Evolutionary conservation across 2,113 vertebrate genomes (phyloP).

Genomic region (Scolopax mira): DNA sequence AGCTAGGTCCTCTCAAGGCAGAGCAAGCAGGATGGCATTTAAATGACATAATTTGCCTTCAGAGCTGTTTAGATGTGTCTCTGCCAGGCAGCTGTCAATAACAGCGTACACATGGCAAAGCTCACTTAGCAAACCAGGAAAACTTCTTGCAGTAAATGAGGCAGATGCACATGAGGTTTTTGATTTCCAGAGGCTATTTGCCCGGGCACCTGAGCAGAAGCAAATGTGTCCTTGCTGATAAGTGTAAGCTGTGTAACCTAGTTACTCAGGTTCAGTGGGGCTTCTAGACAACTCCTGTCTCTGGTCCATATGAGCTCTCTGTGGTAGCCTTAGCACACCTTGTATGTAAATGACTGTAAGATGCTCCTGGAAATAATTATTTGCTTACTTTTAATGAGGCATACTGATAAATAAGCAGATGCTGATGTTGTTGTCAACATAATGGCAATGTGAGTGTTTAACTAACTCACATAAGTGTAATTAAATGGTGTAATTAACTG

Average conservation of each 20-base stretch:
- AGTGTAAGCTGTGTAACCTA: background rate
- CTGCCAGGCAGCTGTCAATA: background rate
- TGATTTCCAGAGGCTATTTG: background rate
- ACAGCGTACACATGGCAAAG: background rate
- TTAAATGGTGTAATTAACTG: background rate
- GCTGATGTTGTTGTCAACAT: background rate
- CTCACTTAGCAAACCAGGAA: background rate
- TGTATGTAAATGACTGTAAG: background rate
- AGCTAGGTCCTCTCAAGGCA: background rate
- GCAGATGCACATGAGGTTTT: background rate
- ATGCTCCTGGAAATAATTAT: background rate
- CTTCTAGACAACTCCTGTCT: background rate
- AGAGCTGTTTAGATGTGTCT: background rate
- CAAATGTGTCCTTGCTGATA: background rate
- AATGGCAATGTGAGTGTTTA: background rate
- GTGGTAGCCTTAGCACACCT: background rate
- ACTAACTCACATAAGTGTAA: background rate
- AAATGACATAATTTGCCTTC: background rate
- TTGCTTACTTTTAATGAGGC: slow-evolving; percentile 8
- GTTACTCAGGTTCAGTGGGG: background rate
- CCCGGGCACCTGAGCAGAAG: background rate
- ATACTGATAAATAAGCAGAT: background rate
- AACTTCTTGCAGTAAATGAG: background rate
- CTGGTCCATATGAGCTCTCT: background rate
- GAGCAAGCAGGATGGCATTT: background rate